These are phyloP conservation scores for Rhinella marina DNA, from an alignment of 2,797 vertebrate genomes.

Conservation along the genomic window DNA sequence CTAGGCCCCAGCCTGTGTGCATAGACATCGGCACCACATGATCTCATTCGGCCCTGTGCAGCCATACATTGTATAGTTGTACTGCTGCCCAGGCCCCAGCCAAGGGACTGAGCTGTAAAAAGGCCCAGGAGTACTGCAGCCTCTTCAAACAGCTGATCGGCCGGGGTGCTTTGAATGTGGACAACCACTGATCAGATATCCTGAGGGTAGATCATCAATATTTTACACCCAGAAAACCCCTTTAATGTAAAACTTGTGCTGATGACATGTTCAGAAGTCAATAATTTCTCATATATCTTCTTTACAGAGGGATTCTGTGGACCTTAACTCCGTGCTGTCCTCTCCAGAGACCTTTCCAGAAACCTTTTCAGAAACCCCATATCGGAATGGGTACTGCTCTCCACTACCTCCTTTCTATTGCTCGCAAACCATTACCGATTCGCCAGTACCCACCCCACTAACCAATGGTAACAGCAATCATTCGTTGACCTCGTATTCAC, in stretches of 20 bases:
- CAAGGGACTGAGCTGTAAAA: too few species aligned
- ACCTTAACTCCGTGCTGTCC: conserved; percentile 73
- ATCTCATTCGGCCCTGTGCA: too few species aligned
- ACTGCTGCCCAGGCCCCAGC: too few species aligned
- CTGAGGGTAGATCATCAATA: too few species aligned
- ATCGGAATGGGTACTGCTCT: conserved; percentile 75
- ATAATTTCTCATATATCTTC: not conserved
- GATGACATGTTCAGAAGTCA: not conserved
- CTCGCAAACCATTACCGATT: conserved; percentile 72
- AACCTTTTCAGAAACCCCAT: conserved; percentile 75
- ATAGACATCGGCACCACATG: too few species aligned
- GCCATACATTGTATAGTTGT: too few species aligned
- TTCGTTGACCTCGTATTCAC: conserved; percentile 67
- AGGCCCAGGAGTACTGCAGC: too few species aligned
- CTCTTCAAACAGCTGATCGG: not conserved
- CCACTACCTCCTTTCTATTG: conserved; percentile 78
- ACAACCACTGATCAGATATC: too few species aligned
- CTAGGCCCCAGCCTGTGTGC: too few species aligned
- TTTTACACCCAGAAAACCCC: not conserved
- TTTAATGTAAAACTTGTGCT: not conserved
- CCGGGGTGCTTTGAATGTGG: too few species aligned
- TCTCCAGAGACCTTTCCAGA: conserved; percentile 68
- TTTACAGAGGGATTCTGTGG: conserved; percentile 44
- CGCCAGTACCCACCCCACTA: conserved; percentile 64
- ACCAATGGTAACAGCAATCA: conserved; percentile 68